Conservation (phyloP, 2,113 vertebrate genomes). For the Phoenicopterus ruber region DNA sequence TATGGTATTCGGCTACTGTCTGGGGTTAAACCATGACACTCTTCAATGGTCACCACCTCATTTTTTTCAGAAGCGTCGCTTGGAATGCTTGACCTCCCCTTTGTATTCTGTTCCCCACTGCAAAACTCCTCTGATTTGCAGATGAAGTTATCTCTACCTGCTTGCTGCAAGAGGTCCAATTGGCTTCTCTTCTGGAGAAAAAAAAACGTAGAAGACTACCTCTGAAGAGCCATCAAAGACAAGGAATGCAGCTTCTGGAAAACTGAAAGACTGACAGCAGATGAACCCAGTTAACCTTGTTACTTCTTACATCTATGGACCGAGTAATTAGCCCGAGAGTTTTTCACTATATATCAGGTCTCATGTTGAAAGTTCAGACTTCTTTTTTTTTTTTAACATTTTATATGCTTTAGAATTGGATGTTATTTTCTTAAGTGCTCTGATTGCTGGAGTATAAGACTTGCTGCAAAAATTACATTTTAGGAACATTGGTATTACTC, state of each 20-base stretch:
- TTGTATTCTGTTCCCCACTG: background rate
- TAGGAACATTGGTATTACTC: background rate
- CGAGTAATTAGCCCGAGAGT: background rate
- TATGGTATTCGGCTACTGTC: no score
- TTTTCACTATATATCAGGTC: fast-evolving
- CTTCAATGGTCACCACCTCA: background rate
- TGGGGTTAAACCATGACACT: no score
- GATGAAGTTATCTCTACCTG: background rate
- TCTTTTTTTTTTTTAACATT: background rate
- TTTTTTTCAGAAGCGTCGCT: background rate
- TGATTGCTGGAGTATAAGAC: background rate
- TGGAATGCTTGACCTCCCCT: background rate
- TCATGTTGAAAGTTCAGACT: background rate
- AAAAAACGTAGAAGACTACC: no score
- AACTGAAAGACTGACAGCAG: background rate
- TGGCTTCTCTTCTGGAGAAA: background rate
- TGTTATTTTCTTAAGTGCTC: background rate
- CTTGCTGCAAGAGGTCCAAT: background rate
- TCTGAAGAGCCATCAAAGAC: background rate
- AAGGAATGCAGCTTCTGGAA: background rate
- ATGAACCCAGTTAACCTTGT: background rate
- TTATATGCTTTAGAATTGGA: background rate
- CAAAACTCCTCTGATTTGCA: background rate
- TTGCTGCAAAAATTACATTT: background rate
- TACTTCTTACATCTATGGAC: background rate